A percentile compares a stretch with the other conserved stretches of the same genome.
Evolutionary conservation across 2,797 vertebrate species (phyloP).

Genomic region (Mastacembelus armatus): DNA sequence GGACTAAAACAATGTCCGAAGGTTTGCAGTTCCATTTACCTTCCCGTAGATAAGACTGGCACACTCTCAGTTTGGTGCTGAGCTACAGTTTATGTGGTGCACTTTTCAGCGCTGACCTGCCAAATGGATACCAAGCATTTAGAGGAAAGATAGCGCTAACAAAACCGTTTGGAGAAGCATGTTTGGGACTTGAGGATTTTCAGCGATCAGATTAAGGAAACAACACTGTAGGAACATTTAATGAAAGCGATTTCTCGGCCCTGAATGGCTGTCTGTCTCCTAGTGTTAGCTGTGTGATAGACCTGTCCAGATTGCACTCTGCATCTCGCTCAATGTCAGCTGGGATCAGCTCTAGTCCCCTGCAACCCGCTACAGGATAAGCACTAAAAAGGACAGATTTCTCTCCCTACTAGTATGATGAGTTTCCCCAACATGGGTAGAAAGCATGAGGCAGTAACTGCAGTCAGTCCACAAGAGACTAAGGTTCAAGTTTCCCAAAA

Average conservation of each 20-base stretch:
- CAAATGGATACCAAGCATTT: conserved; percentile 34
- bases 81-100: conserved; percentile 14
- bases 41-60: conserved; percentile 47
- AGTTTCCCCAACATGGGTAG: conserved; percentile 8
- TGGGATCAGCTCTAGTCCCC: too few relatives aligned
- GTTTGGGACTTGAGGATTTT: conserved; percentile 10
- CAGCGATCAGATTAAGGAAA: conserved; percentile 9
- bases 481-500: conserved; percentile 14
- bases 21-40: conserved; percentile 47
- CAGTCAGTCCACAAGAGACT: neutral
- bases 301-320: too few relatives aligned
- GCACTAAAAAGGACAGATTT: too few relatives aligned
- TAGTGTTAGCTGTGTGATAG: too few relatives aligned
- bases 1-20: conserved; percentile 29
- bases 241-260: conserved; percentile 49
- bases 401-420: conserved; percentile 24
- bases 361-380: too few relatives aligned
- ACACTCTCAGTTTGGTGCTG: neutral
- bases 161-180: conserved; percentile 19
- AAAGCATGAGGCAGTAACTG: conserved; percentile 41
- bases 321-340: too few relatives aligned
- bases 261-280: too few relatives aligned
- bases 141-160: conserved; percentile 5
- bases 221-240: conserved; percentile 11
- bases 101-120: neutral